Base-by-base conservation (phyloP, 2,888 invertebrate genomes). In the Mythimna ferrago region DNA sequence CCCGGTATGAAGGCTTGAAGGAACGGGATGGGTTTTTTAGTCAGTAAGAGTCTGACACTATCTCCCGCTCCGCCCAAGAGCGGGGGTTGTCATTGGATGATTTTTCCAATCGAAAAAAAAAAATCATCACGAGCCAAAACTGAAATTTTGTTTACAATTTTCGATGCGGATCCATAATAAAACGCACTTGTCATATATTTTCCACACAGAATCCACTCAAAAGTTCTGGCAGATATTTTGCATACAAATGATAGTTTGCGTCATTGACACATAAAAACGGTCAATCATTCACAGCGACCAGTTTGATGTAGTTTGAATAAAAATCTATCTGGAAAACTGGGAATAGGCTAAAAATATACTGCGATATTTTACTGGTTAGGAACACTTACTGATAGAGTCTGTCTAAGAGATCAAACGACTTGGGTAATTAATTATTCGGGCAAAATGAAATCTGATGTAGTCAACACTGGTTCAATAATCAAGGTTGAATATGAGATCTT, bases 221-320 rank as follows among this genome's bases (percentile, higher is more conserved):
- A 73, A 48, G 32, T 54, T 78, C 35, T 66, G 61, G 60, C 66
- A 71, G 80, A 80, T 71, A 76, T 80, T 79, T 79, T 79, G 71
- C 76, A 80, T 79, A 80, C 35, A 80, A 76, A 79, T 79, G 76
- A 80, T 38, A 76, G 76, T 80, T 78, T 54, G 51, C 38, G 76
- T 63, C 71, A 66, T 76, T 80, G 66, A 65, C 80, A 76, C 67
- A 67, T 60, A 65, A 68, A 76, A 76, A 65, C 65, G 56, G 56
- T 78, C 64, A 2, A 66, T 80, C 76, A 80, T 60, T 11, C 51
- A 7, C 71, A 71, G 63, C 19, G 41, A 0, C 3, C 54, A 51
- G 48, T 71, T 64, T 61, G 26, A 48, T 62, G 4, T 44, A 66
- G 32, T 76, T 54, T 76, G 19, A 53, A 72, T 64, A 77, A 73